Evolutionary conservation across 2,113 vertebrate species (phyloP), one percentile per base, ranked within the genome.

Genomic region (Malurus melanocephalus): DNA sequence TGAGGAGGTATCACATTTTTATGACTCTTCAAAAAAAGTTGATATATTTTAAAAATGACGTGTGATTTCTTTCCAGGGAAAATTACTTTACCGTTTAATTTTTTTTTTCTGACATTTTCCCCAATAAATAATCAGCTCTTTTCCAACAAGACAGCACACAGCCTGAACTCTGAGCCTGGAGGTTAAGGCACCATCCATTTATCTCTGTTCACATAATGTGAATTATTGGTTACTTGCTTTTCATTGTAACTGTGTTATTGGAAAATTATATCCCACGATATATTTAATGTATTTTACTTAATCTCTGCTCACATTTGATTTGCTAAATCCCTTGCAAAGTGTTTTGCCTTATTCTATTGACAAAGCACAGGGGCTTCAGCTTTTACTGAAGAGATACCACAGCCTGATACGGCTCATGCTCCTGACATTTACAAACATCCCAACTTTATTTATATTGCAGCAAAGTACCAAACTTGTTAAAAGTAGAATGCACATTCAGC

Each of bases 1-100:
- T 84, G 52, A 90, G 62, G 23, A 81, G 9, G 43, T 55, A 76
- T 68, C 56, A 75, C 23, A n/a, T 84, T 90, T 93, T 84, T 93
- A 55, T 69, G 46, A 79, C 69, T 78, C 23, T 24, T 87, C 75
- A 84, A 53, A 93, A 79, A 69, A 78, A 69, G 60, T 30, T 88
- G 55, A 62, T 88, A 62, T 71, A 61, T 94, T 94, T 85, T 92
- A 43, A 77, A 94, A 95, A 94, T 62, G 49, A 89, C 8, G 24
- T 71, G 45, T 81, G 84, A 92, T 95, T 89, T 87, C 84, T 93
- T 95, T 86, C 75, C 60, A 83, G 59, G 86, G 85, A 96, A 97
- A 95, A 96, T 96, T 96, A 92, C 84, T 97, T 95, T 79, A 73
- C 75, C 85, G 59, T 95, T 96, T 96, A 97, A 96, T 96, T 97